Conservation (phyloP, 64 coral and sea anemone species). For the Dendrophyllia cribrosa region DNA sequence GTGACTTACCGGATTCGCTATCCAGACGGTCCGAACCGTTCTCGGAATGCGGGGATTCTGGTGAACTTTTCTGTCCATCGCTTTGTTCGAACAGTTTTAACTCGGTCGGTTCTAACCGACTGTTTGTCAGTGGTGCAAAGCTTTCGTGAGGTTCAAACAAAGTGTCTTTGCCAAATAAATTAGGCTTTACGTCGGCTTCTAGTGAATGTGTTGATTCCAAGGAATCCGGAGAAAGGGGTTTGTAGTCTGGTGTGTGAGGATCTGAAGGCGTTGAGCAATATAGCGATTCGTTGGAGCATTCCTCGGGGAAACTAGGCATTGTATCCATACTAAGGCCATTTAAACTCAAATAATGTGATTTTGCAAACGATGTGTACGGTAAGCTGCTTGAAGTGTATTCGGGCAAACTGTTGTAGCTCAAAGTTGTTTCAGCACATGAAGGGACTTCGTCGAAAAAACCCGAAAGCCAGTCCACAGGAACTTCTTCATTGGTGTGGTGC, state of each 20-base stretch:
- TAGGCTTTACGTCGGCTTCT: slow-evolving; percentile 36
- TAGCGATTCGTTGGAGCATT: slow-evolving; percentile 93
- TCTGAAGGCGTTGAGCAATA: slow-evolving; percentile 85
- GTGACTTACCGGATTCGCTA: slow-evolving; percentile 47
- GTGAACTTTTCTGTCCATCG: slow-evolving; percentile 33
- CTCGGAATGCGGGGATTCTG: slow-evolving; percentile 36
- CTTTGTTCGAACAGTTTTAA: slow-evolving; percentile 17
- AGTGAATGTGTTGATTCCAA: slow-evolving; percentile 4
- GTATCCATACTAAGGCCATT: slow-evolving; percentile 89
- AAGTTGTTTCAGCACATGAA: slow-evolving; percentile 67
- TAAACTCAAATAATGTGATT: slow-evolving; percentile 77
- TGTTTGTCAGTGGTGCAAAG: slow-evolving; percentile 6
- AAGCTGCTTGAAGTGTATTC: slow-evolving; percentile 82
- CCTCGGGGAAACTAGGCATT: slow-evolving; percentile 86
- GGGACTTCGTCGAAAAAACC: slow-evolving; percentile 93
- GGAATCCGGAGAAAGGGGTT: slow-evolving; percentile 42
- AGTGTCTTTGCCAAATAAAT: slow-evolving; percentile 18
- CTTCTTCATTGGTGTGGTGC: slow-evolving; percentile 80
- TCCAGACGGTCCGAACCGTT: slow-evolving; percentile 33
- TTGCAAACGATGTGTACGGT: slow-evolving; percentile 52
- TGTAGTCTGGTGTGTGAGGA: slow-evolving; percentile 36
- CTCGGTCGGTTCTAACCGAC: slow-evolving; percentile 16
- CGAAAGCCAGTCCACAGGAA: slow-evolving; percentile 95
- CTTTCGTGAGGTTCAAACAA: slow-evolving; percentile 23
- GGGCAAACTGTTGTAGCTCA: slow-evolving; percentile 72